A percentile compares a stretch with the other conserved stretches of the same genome.
Conservation (phyloP, 2,888 invertebrate genomes). For the Petrolisthes manimaculis region DNA sequence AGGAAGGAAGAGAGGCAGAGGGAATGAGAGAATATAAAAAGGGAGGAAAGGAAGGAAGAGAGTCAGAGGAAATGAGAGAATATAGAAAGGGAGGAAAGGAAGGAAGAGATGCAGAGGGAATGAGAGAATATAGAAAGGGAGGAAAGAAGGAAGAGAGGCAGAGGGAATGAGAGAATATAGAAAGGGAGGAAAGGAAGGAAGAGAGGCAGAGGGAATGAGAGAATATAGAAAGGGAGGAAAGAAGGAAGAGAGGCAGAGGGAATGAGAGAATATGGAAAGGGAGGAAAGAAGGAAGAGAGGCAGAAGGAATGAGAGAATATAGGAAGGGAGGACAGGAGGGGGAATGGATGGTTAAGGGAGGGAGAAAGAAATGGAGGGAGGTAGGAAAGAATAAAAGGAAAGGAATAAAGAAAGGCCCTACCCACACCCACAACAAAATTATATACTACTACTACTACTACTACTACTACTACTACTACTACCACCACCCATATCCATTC, state of each 20-base stretch:
- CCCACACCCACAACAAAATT: background rate
- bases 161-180: background rate
- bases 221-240: background rate
- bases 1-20: background rate
- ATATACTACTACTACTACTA: no score
- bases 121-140: background rate
- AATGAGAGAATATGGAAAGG: background rate
- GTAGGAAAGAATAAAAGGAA: background rate
- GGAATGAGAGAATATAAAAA: background rate
- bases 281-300: background rate
- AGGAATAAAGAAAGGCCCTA: no score
- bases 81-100: background rate
- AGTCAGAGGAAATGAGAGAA: slow-evolving; percentile 3
- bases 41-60: slow-evolving; percentile 4
- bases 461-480: no score
- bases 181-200: slow-evolving; percentile 8
- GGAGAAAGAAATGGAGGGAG: background rate
- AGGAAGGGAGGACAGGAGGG: background rate
- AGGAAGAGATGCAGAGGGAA: background rate
- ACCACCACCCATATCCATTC: no score
- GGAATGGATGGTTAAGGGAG: no score
- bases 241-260: background rate
- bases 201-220: slow-evolving; percentile 10
- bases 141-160: background rate
- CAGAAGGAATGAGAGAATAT: background rate